Conservation (phyloP, 2,888 invertebrate genomes). For the Crocallis elinguaria region DNA sequence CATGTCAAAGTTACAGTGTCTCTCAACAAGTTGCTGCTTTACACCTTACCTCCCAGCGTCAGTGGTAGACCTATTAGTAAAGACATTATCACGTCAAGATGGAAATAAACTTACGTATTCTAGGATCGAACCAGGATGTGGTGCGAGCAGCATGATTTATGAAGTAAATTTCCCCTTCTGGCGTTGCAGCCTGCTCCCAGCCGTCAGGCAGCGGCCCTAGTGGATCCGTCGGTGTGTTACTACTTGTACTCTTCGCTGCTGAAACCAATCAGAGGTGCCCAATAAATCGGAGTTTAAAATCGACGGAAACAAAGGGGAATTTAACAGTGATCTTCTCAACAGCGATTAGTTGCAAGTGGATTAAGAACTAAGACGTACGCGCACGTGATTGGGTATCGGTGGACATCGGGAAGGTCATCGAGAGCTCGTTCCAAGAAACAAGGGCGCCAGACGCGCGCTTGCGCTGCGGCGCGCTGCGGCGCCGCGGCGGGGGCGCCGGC, state of each 20-base stretch:
- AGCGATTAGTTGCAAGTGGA: conserved; percentile 79
- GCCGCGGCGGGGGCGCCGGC: conserved; percentile 32
- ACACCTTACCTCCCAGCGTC: not conserved
- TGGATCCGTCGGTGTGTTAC: conserved; percentile 81
- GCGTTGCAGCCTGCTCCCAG: conserved; percentile 94
- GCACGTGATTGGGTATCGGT: conserved; percentile 67
- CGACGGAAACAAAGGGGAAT: conserved; percentile 45
- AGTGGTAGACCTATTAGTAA: not conserved
- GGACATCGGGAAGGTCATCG: conserved; percentile 69
- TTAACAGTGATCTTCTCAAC: conserved; percentile 73
- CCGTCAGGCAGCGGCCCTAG: conserved; percentile 93
- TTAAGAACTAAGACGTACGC: conserved; percentile 61
- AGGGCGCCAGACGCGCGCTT: conserved; percentile 66
- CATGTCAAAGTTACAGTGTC: too few species aligned
- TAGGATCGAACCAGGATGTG: conserved; percentile 99
- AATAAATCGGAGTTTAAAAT: conserved; percentile 35
- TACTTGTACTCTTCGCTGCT: conserved; percentile 84
- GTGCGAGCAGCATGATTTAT: conserved; percentile 97
- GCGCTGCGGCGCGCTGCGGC: conserved; percentile 49
- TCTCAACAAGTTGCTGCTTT: not conserved
- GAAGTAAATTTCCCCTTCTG: conserved; percentile 94
- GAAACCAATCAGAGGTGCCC: conserved; percentile 75
- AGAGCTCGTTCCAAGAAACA: conserved; percentile 70
- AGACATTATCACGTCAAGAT: conserved; percentile 3
- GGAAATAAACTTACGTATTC: conserved; percentile 93